Percentiles rank a stretch among this genome's conserved stretches.
phyloP scores from a whole-genome alignment of 2,797 vertebrate species.

The Neosalanx taihuensis region DNA sequence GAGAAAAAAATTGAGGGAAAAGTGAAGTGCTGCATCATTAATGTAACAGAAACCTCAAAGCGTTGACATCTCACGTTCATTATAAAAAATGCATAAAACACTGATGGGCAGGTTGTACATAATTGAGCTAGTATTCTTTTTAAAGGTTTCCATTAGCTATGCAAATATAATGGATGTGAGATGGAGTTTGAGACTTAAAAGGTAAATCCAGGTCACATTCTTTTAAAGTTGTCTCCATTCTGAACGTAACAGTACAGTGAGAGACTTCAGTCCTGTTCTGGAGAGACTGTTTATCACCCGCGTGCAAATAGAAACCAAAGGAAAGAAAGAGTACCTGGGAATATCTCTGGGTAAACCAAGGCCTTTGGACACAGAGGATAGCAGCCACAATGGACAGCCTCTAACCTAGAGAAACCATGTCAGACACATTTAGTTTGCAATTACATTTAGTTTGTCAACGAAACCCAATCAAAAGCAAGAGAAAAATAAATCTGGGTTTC shows the following conservation, averaged over 20 bases:
- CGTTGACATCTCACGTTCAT: slow-evolving; percentile 85
- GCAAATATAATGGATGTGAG: slow-evolving; percentile 29
- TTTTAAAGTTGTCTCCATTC: no score
- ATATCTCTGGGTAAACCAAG: slow-evolving; percentile 95
- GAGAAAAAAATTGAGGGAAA: slow-evolving; percentile 25
- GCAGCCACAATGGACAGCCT: slow-evolving; percentile 94
- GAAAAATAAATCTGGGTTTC: no score
- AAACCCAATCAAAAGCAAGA: background rate
- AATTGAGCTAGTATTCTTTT: slow-evolving; percentile 89
- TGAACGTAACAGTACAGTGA: no score
- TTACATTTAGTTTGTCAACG: background rate
- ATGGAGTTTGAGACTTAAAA: slow-evolving; percentile 13
- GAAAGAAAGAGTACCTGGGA: slow-evolving; percentile 80
- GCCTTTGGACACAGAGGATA: slow-evolving; percentile 91
- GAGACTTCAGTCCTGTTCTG: background rate
- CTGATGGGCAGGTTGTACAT: slow-evolving; percentile 87
- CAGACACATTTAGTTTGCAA: slow-evolving; percentile 6
- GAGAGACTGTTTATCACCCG: background rate
- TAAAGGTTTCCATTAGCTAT: slow-evolving; percentile 46
- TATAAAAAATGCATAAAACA: slow-evolving; percentile 91
- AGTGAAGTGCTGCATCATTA: slow-evolving; percentile 87
- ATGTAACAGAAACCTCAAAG: slow-evolving; percentile 92
- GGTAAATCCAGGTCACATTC: slow-evolving; percentile 17
- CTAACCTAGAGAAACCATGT: slow-evolving; percentile 76
- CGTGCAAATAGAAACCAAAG: background rate